Evolutionary conservation across 2,113 vertebrate species (phyloP), one percentile per base, ranked within the genome.

Genomic region (Dolichallabes microphthalmus): DNA sequence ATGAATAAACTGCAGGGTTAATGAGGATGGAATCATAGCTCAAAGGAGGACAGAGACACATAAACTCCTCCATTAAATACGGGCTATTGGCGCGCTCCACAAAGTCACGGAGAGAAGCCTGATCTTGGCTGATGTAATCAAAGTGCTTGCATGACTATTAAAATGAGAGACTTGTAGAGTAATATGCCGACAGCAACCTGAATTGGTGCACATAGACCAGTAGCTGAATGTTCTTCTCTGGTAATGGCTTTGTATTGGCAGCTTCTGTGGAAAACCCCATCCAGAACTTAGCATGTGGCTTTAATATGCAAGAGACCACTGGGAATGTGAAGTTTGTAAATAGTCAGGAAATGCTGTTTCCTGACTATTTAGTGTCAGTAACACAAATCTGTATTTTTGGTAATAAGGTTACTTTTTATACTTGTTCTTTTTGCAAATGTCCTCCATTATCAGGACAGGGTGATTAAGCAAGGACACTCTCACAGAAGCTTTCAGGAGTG

Each of bases 211-310:
- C 66, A 35, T 25, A 84, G 74, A 32, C 74, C 74, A 85, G 83
- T 57, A 39, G 61, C 74, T 15, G 20, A 66, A 63, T 52, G 78
- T 81, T 86, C 60, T 80, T 14, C 7, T 20, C 53, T 82, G 60
- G 58, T 86, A 88, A 86, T 86, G 39, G 55, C 45, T 68, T 75
- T 84, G 77, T 52, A 58, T 57, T 81, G 61, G 78, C 71, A 53
- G 50, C 58, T 39, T 64, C 75, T 85, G 52, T 39, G 52, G 79
- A 84, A 69, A 80, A 83, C 84, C 52, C 39, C n/a, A 32, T 74
- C 76, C 80, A 80, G 68, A 80, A 76, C 71, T 68, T 75, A 86
- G 84, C 83, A 89, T 85, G 88, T 89, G 82, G 86, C 77, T 87
- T 89, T 85, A 71, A 87, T 86, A 86, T 83, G 76, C 66, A 79